Base-by-base conservation (phyloP, 1,140 invertebrate species). In the Drosophila parvula region DNA sequence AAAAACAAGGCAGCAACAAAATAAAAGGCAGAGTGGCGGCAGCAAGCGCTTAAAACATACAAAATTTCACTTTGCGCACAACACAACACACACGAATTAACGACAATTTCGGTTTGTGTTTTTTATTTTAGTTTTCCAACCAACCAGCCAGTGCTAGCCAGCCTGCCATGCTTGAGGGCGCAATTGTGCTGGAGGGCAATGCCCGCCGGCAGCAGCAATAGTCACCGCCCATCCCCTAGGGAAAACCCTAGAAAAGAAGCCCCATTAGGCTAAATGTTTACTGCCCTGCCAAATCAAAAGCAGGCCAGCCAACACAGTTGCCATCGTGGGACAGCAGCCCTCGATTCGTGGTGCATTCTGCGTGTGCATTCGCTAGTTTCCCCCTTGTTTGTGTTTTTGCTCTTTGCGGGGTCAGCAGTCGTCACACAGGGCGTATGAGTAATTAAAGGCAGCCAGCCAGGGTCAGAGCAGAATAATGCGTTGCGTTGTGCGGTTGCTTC, bases 161-260 rank as follows among this genome's bases (percentile, higher is more conserved):
- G 14, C 44, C 28, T 70, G 84, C 70, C 76, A 86, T 86, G 82
- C 83, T 90, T 89, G 85, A 89, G 78, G 85, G 85, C 84, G 81
- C 85, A 89, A 90, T 89, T 75, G 67, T 84, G 85, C 67, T 79
- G 78, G 58, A 83, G 82, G 82, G 76, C 83, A 88, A 83, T 83
- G 81, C 8, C 59, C 80, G 65, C 71, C 38, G 58, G 56, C 62
- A 11, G 55, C 22, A 47, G 7, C 51, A 8, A 41, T 22, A 43
- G 27, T 27, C 27, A 10, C 6, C 27, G 10, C 58, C 18, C 45
- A 28, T 22, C 30, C 64, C 34, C 36, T 28, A 30, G 38, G 22
- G 3, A 11, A 41, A 63, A 34, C 44, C 27, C 43, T 60, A 28
- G 28, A 50, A 62, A 70, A 86, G 83, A 86, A 86, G 83, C 83